Evolutionary conservation across 2,113 vertebrate species (phyloP).

Genomic region (Ctenodactylus gundi): DNA sequence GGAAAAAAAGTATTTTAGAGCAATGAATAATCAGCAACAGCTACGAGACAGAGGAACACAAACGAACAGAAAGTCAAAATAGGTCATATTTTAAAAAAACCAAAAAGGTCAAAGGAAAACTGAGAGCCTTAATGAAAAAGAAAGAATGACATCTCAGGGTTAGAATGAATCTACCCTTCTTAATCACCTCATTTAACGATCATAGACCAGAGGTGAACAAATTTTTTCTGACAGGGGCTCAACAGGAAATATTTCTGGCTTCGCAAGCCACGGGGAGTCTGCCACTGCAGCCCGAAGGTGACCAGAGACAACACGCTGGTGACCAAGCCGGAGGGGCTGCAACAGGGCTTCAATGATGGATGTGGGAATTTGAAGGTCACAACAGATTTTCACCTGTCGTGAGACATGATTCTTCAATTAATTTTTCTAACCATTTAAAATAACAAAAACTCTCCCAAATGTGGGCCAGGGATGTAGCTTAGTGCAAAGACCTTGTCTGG

Average conservation of each 20-base stretch:
- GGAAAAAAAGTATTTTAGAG: not conserved
- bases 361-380: not conserved
- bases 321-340: not conserved
- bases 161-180: not conserved
- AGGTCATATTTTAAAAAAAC: not conserved
- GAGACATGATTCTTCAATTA: not conserved
- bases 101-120: not conserved
- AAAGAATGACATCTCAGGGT: not conserved
- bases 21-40: not conserved
- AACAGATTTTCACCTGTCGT: not conserved
- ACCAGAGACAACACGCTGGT: not conserved
- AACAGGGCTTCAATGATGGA: not conserved
- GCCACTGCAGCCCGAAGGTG: not conserved
- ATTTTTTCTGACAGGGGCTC: not conserved
- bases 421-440: slow-evolving; percentile 14
- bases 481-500: no score
- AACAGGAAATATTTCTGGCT: not conserved
- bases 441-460: no score
- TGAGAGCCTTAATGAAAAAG: not conserved
- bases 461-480: no score
- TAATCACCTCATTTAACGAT: not conserved
- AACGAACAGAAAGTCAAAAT: not conserved
- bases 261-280: not conserved
- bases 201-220: not conserved
- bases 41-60: not conserved